Evolutionary conservation across 1,140 invertebrate species (phyloP).

Genomic region (Pogonomyrmex californicus): DNA sequence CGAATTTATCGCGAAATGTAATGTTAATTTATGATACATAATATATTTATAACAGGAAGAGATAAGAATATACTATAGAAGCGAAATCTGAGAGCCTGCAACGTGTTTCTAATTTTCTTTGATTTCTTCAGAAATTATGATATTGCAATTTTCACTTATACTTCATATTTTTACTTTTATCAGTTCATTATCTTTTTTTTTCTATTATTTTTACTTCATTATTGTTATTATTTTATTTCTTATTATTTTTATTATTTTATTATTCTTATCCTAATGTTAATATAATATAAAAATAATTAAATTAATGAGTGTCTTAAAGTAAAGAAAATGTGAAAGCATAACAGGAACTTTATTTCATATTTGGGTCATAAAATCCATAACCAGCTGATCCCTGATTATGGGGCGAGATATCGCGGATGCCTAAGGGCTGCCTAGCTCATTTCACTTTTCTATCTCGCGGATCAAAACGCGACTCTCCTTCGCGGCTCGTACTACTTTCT

Average conservation of each 20-base stretch:
- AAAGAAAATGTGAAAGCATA: not conserved
- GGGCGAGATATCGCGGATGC: not conserved
- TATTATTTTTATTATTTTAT: not conserved
- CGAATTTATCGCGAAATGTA: slow-evolving; percentile 10
- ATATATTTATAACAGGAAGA: slow-evolving; percentile 10
- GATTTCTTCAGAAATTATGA: not conserved
- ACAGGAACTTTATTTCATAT: not conserved
- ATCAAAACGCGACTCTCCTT: slow-evolving; percentile 23
- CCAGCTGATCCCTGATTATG: slow-evolving; percentile 4
- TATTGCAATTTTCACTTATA: not conserved
- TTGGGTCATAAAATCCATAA: slow-evolving; percentile 8
- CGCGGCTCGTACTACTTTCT: slow-evolving; percentile 7
- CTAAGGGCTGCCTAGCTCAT: not conserved
- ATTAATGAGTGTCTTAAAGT: not conserved
- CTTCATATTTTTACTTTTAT: not conserved
- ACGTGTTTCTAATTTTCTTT: not conserved
- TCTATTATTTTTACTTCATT: not conserved
- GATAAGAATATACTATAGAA: not conserved
- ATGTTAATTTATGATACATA: slow-evolving; percentile 3
- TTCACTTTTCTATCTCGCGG: slow-evolving; percentile 12
- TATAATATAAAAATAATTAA: not conserved
- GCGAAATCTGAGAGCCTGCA: not conserved
- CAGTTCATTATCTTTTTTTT: not conserved
- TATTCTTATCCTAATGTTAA: not conserved
- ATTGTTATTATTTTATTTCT: not conserved